Conservation (phyloP, 2,888 invertebrate species). For the Chouioia cunea region DNA sequence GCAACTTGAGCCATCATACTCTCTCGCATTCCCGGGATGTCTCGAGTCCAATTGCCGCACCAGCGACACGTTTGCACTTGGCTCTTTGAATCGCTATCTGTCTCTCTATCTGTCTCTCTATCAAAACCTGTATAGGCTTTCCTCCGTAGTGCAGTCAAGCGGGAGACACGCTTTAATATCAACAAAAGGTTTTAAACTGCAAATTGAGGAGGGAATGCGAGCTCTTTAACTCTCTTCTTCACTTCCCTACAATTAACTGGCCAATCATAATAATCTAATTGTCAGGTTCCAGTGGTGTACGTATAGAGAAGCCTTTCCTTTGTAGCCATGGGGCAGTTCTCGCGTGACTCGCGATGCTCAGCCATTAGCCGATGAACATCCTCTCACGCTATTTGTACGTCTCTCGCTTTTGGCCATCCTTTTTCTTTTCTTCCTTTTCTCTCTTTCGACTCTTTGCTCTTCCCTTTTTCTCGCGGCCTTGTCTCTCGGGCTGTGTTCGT, state of each 20-base stretch:
- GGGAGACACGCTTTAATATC: constrained; percentile 46
- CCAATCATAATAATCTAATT: constrained; percentile 57
- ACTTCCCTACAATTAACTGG: constrained; percentile 64
- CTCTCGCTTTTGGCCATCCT: constrained; percentile 34
- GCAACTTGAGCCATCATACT: constrained; percentile 4
- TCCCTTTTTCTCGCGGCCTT: neutral
- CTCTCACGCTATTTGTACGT: constrained; percentile 45
- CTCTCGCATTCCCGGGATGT: constrained; percentile 16
- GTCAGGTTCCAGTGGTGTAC: constrained; percentile 53
- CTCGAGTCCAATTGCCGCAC: constrained; percentile 20
- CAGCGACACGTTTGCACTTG: neutral
- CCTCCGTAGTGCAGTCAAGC: neutral
- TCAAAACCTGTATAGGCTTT: no score
- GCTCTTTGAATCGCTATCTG: no score
- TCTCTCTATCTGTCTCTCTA: no score
- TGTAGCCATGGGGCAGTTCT: neutral
- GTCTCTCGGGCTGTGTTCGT: no score
- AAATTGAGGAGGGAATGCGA: constrained; percentile 47
- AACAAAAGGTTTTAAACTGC: constrained; percentile 50
- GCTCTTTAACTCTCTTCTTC: constrained; percentile 48
- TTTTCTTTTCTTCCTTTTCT: constrained; percentile 30
- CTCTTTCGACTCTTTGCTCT: constrained; percentile 33
- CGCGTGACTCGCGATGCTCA: constrained; percentile 48
- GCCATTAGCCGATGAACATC: constrained; percentile 49
- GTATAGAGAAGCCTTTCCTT: constrained; percentile 39